Conservation (phyloP, 1,140 invertebrate genomes). For the Trissolcus basalis region DNA sequence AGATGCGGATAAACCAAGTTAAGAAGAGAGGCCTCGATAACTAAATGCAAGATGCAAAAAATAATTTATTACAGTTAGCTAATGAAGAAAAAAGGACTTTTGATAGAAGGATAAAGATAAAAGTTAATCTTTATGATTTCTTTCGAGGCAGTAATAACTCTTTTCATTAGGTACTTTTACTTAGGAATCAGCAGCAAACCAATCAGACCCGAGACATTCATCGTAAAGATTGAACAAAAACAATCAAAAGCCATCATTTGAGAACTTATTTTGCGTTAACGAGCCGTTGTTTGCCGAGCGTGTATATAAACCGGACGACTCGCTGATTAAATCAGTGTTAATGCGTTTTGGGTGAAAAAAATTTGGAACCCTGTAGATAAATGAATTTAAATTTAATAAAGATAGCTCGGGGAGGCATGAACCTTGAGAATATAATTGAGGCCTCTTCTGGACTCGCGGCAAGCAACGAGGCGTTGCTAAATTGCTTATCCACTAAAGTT, state of each 20-base stretch:
- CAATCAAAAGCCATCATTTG: too few species aligned
- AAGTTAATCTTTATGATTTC: too few species aligned
- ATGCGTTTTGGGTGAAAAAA: background rate
- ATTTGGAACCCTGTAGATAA: background rate
- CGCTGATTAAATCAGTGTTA: background rate
- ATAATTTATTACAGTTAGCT: background rate
- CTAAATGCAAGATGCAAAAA: background rate
- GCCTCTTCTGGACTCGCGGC: background rate
- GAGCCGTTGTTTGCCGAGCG: slow-evolving; percentile 6
- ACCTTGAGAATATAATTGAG: slow-evolving; percentile 3
- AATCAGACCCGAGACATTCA: too few species aligned
- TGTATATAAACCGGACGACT: background rate
- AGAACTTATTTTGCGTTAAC: background rate
- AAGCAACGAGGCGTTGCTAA: slow-evolving; percentile 11
- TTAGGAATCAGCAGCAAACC: too few species aligned
- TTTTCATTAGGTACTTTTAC: background rate
- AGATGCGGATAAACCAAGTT: too few species aligned
- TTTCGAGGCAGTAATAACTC: background rate
- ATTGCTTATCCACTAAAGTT: slow-evolving; percentile 11
- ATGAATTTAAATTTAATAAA: slow-evolving; percentile 3
- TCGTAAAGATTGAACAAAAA: too few species aligned
- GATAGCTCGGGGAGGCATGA: background rate
- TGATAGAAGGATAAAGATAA: too few species aligned
- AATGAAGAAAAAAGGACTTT: background rate
- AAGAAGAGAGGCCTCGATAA: background rate